Conservation (phyloP, 2,888 invertebrate genomes). For the Colletes collaris region DNA sequence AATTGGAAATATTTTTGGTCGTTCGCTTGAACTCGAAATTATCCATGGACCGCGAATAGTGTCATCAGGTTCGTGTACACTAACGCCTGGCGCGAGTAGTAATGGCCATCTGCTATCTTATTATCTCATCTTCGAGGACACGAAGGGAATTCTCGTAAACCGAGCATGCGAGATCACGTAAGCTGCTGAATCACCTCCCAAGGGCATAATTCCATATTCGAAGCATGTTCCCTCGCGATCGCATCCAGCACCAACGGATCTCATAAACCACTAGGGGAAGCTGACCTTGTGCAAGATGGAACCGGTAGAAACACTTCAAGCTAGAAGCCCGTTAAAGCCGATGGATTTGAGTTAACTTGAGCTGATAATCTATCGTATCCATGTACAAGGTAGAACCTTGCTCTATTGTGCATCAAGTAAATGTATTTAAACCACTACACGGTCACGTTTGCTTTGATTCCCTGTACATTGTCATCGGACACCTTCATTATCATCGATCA, state of each 20-base stretch:
- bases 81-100: background rate
- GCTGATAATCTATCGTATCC: constrained; percentile 22
- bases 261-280: constrained; percentile 14
- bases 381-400: constrained; percentile 11
- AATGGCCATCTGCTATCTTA: constrained; percentile 45
- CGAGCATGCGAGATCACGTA: constrained; percentile 49
- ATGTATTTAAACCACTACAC: constrained; percentile 35
- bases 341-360: constrained; percentile 47
- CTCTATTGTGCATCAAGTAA: constrained; percentile 46
- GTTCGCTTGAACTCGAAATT: background rate
- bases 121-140: constrained; percentile 41
- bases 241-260: constrained; percentile 14
- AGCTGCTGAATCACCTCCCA: constrained; percentile 49
- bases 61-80: constrained; percentile 11
- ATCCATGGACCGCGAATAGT: background rate
- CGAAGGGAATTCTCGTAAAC: constrained; percentile 58
- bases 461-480: constrained; percentile 6
- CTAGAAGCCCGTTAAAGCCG: constrained; percentile 57
- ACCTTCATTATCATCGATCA: constrained; percentile 15
- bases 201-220: constrained; percentile 58
- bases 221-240: constrained; percentile 29
- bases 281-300: constrained; percentile 49
- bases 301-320: constrained; percentile 39
- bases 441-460: constrained; percentile 32
- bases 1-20: background rate